Percentiles rank a stretch among this genome's conserved stretches.
Evolutionary conservation across 2,113 vertebrate genomes (phyloP).

Genomic region (Hydrolagus affinis): DNA sequence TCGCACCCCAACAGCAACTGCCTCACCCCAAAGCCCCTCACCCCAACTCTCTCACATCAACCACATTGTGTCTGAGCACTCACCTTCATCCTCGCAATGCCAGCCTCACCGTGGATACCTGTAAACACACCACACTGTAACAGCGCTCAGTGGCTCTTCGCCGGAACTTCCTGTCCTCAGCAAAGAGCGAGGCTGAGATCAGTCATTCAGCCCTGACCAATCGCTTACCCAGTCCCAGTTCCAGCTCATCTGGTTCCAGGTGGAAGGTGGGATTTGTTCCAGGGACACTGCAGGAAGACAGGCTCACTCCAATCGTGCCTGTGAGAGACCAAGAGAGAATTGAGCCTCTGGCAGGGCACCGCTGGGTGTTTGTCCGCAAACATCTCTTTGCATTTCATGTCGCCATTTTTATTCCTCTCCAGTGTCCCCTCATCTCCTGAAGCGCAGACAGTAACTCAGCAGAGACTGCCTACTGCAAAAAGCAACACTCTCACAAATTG

Average conservation of each 20-base stretch:
- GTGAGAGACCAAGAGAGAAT: background rate
- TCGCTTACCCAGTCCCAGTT: constrained; percentile 80
- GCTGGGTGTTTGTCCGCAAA: no score
- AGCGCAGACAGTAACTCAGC: no score
- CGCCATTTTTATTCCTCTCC: no score
- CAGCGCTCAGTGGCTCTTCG: no score
- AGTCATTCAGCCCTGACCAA: background rate
- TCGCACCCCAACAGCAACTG: no score
- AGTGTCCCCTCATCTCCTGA: no score
- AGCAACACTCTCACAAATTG: background rate
- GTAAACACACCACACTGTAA: background rate
- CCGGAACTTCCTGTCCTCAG: background rate
- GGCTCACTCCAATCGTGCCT: constrained; percentile 84
- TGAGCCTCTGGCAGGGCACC: no score
- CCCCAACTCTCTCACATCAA: no score
- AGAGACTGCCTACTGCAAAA: background rate
- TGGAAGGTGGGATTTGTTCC: constrained; percentile 75
- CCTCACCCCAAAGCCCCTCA: no score
- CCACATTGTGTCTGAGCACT: constrained; percentile 11
- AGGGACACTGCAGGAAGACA: constrained; percentile 83
- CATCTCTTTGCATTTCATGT: no score
- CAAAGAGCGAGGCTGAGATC: background rate
- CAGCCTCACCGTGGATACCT: constrained; percentile 93
- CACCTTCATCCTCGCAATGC: constrained; percentile 77
- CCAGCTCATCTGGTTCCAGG: constrained; percentile 72